Evolutionary conservation across 2,113 vertebrate species (phyloP).

Genomic region (Phalacrocorax brasilianus): DNA sequence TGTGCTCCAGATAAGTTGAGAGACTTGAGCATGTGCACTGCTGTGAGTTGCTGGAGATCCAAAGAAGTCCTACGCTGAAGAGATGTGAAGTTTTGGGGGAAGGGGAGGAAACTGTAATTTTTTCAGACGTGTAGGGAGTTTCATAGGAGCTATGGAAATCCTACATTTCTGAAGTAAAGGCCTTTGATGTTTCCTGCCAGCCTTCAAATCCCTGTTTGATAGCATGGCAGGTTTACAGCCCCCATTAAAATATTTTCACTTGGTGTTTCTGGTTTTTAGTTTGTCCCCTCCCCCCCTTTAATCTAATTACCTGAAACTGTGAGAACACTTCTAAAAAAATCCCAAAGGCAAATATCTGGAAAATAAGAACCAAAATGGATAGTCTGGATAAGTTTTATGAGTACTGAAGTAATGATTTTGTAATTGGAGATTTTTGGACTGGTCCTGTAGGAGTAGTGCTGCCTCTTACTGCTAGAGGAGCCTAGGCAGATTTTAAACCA

Average conservation of each 20-base stretch:
- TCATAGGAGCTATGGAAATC: neutral
- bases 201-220: neutral
- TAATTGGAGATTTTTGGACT: neutral
- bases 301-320: neutral
- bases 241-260: neutral
- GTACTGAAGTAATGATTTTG: neutral
- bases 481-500: neutral
- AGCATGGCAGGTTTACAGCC: neutral
- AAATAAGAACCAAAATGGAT: neutral
- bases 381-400: neutral
- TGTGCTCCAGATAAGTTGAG: neutral
- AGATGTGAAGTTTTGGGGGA: neutral
- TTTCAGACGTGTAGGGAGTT: neutral
- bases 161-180: neutral
- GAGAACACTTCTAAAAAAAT: neutral
- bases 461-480: neutral
- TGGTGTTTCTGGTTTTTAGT: neutral
- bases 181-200: neutral
- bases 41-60: neutral
- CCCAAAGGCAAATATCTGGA: neutral
- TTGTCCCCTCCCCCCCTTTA: neutral
- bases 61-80: neutral
- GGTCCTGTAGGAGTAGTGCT: neutral
- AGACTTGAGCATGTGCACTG: neutral
- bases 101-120: neutral